Conservation (phyloP, 2,113 vertebrate species). For the Phocoena phocoena region DNA sequence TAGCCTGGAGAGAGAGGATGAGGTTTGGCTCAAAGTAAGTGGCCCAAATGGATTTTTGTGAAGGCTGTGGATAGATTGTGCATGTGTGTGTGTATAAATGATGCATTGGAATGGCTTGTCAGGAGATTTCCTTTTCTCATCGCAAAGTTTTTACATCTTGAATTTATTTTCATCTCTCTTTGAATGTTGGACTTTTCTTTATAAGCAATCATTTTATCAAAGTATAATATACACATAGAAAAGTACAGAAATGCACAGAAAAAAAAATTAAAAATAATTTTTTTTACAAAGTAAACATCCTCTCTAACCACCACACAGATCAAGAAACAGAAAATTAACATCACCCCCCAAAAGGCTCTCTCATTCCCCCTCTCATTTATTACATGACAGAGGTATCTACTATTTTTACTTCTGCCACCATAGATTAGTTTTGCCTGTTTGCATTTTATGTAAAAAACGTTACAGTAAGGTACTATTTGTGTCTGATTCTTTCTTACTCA, state of each 20-base stretch:
- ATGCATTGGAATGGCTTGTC: neutral
- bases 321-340: neutral
- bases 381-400: neutral
- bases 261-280: too few relatives aligned
- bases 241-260: neutral
- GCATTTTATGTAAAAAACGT: neutral
- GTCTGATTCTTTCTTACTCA: neutral
- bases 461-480: too few relatives aligned
- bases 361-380: neutral
- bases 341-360: neutral
- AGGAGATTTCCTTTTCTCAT: constrained; percentile 7
- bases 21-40: constrained; percentile 92
- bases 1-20: constrained; percentile 38
- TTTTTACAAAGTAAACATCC: neutral
- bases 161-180: constrained; percentile 31
- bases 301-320: neutral
- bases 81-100: neutral
- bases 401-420: neutral
- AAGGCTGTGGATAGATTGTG: neutral
- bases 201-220: neutral
- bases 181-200: neutral
- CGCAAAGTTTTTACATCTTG: constrained; percentile 1
- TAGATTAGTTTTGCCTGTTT: neutral
- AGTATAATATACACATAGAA: neutral
- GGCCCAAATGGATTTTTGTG: neutral